Percentiles rank a stretch among this genome's conserved stretches.
Evolutionary conservation across 2,797 vertebrate genomes (phyloP).

Genomic region (Parotocinclus haroldoi): DNA sequence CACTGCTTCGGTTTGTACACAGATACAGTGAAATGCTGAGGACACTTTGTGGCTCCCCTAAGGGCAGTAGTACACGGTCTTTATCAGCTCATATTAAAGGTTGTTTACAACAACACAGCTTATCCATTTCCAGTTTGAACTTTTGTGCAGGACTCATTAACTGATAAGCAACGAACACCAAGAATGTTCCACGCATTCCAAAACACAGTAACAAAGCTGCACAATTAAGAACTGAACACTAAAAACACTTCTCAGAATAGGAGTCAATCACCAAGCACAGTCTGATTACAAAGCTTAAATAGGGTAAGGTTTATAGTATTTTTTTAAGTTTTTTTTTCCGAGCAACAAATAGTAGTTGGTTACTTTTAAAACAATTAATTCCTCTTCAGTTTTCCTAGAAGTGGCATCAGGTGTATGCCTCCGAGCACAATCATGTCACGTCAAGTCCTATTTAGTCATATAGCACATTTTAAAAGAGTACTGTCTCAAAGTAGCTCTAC

Average conservation of each 20-base stretch:
- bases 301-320: no score
- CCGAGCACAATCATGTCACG: no score
- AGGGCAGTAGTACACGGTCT: slow-evolving; percentile 13
- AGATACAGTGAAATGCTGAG: slow-evolving; percentile 14
- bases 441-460: no score
- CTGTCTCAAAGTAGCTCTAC: no score
- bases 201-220: slow-evolving; percentile 27
- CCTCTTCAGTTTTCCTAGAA: no score
- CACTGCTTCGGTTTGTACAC: slow-evolving; percentile 4
- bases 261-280: no score
- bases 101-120: slow-evolving; percentile 35
- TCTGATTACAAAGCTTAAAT: no score
- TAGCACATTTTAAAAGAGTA: no score
- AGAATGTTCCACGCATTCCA: slow-evolving; percentile 8
- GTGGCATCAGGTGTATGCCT: no score
- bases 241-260: slow-evolving; percentile 23
- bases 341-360: no score
- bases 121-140: slow-evolving; percentile 3
- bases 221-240: slow-evolving; percentile 20
- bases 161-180: slow-evolving; percentile 22
- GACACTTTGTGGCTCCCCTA: slow-evolving; percentile 26
- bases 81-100: slow-evolving; percentile 21
- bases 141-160: neutral
- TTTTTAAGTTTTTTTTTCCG: no score
- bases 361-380: no score